Conservation (phyloP, 2,113 vertebrate genomes). For the Cyprinodon variegatus region DNA sequence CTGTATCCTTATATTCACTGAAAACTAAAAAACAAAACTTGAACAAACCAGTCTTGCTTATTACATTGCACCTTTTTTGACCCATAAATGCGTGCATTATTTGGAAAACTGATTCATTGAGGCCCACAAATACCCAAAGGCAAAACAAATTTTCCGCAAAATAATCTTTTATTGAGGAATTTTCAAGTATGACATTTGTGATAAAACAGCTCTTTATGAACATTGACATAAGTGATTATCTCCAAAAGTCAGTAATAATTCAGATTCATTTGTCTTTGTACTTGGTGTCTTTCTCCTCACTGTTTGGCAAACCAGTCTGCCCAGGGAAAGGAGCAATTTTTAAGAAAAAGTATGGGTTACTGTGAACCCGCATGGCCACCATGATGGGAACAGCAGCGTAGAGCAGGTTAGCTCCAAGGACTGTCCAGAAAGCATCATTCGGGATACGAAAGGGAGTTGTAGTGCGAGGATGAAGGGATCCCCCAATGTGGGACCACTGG, state of each 20-base stretch:
- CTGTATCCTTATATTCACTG: too few species aligned
- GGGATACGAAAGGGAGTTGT: constrained; percentile 86
- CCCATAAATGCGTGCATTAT: constrained; percentile 1
- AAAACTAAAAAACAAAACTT: too few species aligned
- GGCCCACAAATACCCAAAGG: constrained; percentile 10
- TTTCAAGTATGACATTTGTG: constrained; percentile 36
- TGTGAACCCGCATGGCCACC: constrained; percentile 81
- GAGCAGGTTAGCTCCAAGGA: constrained; percentile 80
- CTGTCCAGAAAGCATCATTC: constrained; percentile 69
- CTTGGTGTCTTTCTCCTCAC: constrained; percentile 81
- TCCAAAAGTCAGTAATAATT: constrained; percentile 18
- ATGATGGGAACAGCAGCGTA: constrained; percentile 80
- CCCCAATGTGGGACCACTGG: constrained; percentile 88
- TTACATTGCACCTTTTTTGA: background rate
- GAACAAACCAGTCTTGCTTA: background rate
- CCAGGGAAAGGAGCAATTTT: constrained; percentile 49
- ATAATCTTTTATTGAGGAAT: constrained; percentile 50
- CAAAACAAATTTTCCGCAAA: constrained; percentile 26
- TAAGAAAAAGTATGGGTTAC: constrained; percentile 82
- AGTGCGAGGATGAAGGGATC: constrained; percentile 84
- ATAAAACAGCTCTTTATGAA: constrained; percentile 31
- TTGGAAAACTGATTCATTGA: background rate
- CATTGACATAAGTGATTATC: constrained; percentile 23
- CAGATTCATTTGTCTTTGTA: constrained; percentile 58
- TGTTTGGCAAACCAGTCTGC: constrained; percentile 60